These are phyloP conservation scores for Ceratina calcarata DNA, from an alignment of 1,140 invertebrate species.

Conservation along the genomic window DNA sequence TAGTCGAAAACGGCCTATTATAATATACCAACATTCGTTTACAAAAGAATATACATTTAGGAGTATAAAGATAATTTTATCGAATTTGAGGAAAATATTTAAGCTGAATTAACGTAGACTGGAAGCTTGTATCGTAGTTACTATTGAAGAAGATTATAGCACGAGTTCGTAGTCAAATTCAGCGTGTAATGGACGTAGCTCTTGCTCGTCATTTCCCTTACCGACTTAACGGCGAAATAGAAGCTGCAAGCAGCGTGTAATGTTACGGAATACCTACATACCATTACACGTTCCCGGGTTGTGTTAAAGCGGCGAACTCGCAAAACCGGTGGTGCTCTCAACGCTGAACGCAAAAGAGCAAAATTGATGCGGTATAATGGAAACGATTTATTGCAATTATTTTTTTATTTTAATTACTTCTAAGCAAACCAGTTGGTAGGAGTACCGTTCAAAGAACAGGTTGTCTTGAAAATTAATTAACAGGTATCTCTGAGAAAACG, in stretches of 20 bases:
- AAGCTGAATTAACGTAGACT: not conserved
- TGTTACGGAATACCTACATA: slow-evolving; percentile 75
- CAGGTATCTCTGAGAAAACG: not conserved
- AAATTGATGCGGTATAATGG: not conserved
- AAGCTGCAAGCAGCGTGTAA: slow-evolving; percentile 70
- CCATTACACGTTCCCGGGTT: slow-evolving; percentile 71
- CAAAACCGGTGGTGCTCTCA: slow-evolving; percentile 57
- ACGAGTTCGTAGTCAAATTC: slow-evolving; percentile 38
- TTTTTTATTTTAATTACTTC: not conserved
- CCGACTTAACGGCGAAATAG: slow-evolving; percentile 51
- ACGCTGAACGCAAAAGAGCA: slow-evolving; percentile 6
- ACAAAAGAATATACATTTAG: not conserved
- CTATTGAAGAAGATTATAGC: slow-evolving; percentile 1
- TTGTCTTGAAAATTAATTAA: not conserved
- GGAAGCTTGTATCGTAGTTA: not conserved
- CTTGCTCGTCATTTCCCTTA: slow-evolving; percentile 49
- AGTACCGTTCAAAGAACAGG: not conserved
- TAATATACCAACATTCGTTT: too few species aligned
- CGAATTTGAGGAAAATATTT: not conserved
- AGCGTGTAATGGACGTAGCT: slow-evolving; percentile 63
- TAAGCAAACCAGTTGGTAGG: not conserved
- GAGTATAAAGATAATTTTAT: not conserved
- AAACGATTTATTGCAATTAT: not conserved
- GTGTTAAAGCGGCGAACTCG: slow-evolving; percentile 52
- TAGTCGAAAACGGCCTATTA: too few species aligned